These are phyloP conservation scores for Motacilla alba DNA, from an alignment of 2,113 vertebrate genomes.

Conservation along the genomic window DNA sequence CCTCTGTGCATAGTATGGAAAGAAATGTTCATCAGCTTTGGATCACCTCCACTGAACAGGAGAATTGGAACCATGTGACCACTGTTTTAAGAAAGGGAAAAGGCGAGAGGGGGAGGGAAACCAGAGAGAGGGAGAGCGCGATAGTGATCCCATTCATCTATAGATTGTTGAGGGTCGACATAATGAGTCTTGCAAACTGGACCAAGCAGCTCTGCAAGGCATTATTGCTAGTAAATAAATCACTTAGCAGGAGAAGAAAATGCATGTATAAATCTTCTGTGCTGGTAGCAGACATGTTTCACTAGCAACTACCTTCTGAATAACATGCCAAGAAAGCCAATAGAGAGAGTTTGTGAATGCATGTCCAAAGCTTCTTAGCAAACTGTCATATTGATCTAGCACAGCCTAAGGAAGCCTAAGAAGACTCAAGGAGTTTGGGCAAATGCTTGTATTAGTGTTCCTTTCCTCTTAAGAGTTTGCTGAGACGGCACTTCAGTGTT, in stretches of 20 bases:
- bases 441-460: conserved; percentile 72
- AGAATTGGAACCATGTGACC: not conserved
- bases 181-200: conserved; percentile 65
- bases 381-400: conserved; percentile 82
- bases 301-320: conserved; percentile 41
- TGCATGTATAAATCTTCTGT: conserved; percentile 56
- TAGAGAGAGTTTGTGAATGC: conserved; percentile 67
- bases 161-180: conserved; percentile 42
- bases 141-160: conserved; percentile 16
- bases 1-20: not conserved
- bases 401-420: conserved; percentile 52
- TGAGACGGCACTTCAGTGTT: conserved; percentile 80
- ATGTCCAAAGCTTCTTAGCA: conserved; percentile 66
- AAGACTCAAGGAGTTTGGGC: conserved; percentile 77
- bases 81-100: not conserved
- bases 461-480: conserved; percentile 79
- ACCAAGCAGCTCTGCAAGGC: conserved; percentile 48
- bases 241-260: conserved; percentile 63
- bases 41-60: not conserved
- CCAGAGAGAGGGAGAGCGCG: not conserved
- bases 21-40: not conserved
- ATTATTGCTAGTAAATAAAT: conserved; percentile 69
- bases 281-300: conserved; percentile 50
- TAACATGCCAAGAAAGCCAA: conserved; percentile 35
- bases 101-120: not conserved